phyloP scores from a whole-genome alignment of 2,113 vertebrate genomes.

The Tachycineta bicolor region DNA sequence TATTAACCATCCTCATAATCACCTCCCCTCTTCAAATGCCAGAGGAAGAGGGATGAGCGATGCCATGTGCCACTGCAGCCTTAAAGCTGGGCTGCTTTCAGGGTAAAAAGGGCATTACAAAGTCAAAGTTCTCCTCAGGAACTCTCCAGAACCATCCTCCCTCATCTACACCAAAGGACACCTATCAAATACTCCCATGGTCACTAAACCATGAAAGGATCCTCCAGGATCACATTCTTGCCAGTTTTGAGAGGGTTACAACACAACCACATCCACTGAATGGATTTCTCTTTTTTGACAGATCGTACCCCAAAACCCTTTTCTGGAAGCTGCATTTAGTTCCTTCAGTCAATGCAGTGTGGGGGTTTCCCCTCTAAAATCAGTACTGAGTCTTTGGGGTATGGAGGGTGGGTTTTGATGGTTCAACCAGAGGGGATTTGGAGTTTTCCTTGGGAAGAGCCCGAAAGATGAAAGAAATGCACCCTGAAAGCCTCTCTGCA shows the following conservation, averaged over 20 bases:
- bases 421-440: background rate
- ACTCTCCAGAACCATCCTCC: background rate
- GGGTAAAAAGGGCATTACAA: background rate
- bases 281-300: background rate
- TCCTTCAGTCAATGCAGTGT: background rate
- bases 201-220: background rate
- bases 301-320: background rate
- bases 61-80: background rate
- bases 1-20: constrained; percentile 16
- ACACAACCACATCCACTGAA: background rate
- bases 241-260: background rate
- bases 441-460: background rate
- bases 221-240: background rate
- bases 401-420: background rate
- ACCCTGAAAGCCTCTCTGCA: background rate
- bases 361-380: background rate
- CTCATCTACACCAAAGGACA: background rate
- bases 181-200: background rate
- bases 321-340: background rate
- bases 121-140: background rate
- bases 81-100: background rate
- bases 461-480: background rate
- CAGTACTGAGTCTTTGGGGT: background rate
- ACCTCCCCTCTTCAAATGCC: constrained; percentile 4
- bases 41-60: background rate